Evolutionary conservation across 2,888 invertebrate species (phyloP).

Genomic region (Tachina fera): DNA sequence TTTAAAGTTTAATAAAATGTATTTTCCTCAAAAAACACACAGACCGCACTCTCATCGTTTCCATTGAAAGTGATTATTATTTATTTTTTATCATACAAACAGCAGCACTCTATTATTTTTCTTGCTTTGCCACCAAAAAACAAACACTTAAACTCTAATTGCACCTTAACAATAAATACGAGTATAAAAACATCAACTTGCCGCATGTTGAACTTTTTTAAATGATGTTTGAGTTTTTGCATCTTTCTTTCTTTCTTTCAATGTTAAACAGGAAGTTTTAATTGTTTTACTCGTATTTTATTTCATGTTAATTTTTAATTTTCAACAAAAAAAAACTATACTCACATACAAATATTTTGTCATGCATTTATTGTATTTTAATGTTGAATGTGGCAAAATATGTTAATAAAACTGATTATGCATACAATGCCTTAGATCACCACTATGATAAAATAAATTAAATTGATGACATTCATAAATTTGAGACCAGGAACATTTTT

Average conservation of each 20-base stretch:
- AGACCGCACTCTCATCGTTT: neutral
- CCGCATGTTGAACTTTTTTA: constrained; percentile 44
- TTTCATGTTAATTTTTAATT: constrained; percentile 43
- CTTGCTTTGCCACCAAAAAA: constrained; percentile 53
- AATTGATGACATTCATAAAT: constrained; percentile 63
- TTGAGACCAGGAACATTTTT: neutral
- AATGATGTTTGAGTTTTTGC: constrained; percentile 50
- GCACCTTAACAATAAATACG: constrained; percentile 9
- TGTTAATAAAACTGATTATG: constrained; percentile 67
- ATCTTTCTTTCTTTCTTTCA: neutral
- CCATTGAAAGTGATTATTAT: constrained; percentile 30
- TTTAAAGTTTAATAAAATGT: constrained; percentile 33
- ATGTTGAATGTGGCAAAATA: constrained; percentile 59
- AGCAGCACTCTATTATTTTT: constrained; percentile 9
- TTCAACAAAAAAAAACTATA: constrained; percentile 7
- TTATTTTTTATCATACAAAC: constrained; percentile 3
- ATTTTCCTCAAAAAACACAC: constrained; percentile 37
- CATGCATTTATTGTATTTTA: constrained; percentile 60
- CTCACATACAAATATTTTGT: constrained; percentile 50
- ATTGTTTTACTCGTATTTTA: constrained; percentile 57
- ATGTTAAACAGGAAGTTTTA: constrained; percentile 64
- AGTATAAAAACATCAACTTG: neutral
- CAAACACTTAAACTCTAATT: constrained; percentile 1
- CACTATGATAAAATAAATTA: constrained; percentile 64
- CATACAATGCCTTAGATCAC: constrained; percentile 58